A percentile compares a stretch with the other conserved stretches of the same genome.
phyloP scores from a whole-genome alignment of 1,140 invertebrate species.

The Drosophila novamexicana region DNA sequence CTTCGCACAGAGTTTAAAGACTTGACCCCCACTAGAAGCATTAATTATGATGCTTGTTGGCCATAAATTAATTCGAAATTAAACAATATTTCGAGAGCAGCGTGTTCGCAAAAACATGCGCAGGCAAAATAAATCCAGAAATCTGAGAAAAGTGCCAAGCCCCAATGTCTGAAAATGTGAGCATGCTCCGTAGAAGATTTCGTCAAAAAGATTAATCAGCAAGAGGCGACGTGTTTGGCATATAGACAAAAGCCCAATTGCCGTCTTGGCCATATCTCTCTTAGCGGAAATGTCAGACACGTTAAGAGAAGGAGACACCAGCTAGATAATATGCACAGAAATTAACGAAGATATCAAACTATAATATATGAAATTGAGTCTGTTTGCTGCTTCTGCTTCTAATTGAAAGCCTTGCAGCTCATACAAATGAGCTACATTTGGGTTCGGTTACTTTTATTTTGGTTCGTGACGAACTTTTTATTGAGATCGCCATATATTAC shows the following conservation, averaged over 20 bases:
- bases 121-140: constrained; percentile 34
- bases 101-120: constrained; percentile 50
- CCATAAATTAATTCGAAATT: constrained; percentile 55
- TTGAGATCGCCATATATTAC: constrained; percentile 23
- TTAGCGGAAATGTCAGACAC: constrained; percentile 69
- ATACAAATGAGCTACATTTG: constrained; percentile 35
- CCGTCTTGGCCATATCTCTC: constrained; percentile 13
- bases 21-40: constrained; percentile 11
- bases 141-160: constrained; percentile 47
- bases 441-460: constrained; percentile 6
- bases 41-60: constrained; percentile 42
- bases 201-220: constrained; percentile 80
- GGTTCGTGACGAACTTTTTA: constrained; percentile 6
- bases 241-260: constrained; percentile 30
- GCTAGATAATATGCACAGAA: neutral
- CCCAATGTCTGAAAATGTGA: constrained; percentile 64
- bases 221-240: constrained; percentile 69
- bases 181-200: constrained; percentile 54
- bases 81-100: constrained; percentile 43
- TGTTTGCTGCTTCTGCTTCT: constrained; percentile 20
- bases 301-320: constrained; percentile 33
- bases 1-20: constrained; percentile 25
- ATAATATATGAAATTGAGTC: constrained; percentile 20
- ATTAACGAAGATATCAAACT: constrained; percentile 7
- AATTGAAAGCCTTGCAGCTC: constrained; percentile 39